These are phyloP conservation scores for Benthochromis sp. DNA, from an alignment of 2,113 vertebrate species.

Conservation along the genomic window DNA sequence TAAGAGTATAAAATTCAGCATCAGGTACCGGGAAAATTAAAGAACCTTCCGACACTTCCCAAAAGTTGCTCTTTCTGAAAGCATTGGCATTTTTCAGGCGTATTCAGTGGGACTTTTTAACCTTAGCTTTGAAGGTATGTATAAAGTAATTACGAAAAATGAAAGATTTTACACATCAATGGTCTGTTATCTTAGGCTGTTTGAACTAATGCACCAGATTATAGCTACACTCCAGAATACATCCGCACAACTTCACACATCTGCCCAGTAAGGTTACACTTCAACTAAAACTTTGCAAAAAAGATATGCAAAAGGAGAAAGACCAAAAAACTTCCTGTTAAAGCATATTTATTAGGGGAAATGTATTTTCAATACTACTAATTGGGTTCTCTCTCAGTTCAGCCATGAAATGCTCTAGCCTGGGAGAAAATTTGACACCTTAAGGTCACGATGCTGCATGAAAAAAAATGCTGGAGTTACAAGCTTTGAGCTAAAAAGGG, in stretches of 20 bases:
- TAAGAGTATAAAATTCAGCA: not conserved
- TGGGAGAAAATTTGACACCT: slow-evolving; percentile 9
- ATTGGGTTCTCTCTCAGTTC: slow-evolving; percentile 16
- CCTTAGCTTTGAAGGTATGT: not conserved
- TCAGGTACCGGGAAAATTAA: not conserved
- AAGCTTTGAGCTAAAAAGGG: not conserved
- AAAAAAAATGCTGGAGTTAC: not conserved
- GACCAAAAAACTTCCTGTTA: not conserved
- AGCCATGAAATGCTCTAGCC: slow-evolving; percentile 1
- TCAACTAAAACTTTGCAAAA: not conserved
- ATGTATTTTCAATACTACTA: not conserved
- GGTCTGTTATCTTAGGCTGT: not conserved
- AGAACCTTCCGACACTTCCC: not conserved
- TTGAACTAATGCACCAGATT: not conserved
- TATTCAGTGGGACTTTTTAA: not conserved
- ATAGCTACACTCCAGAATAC: not conserved
- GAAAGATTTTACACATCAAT: not conserved
- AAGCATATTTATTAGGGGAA: not conserved
- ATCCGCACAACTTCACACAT: not conserved
- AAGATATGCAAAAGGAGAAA: not conserved
- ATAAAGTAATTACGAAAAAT: not conserved
- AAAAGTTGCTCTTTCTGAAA: not conserved
- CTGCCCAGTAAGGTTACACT: not conserved
- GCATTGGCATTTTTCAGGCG: not conserved
- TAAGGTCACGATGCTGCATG: not conserved